A percentile compares a stretch with the other conserved stretches of the same genome.
These are phyloP conservation scores for Microchrysa polita DNA, from an alignment of 2,888 invertebrate genomes.

Conservation along the genomic window DNA sequence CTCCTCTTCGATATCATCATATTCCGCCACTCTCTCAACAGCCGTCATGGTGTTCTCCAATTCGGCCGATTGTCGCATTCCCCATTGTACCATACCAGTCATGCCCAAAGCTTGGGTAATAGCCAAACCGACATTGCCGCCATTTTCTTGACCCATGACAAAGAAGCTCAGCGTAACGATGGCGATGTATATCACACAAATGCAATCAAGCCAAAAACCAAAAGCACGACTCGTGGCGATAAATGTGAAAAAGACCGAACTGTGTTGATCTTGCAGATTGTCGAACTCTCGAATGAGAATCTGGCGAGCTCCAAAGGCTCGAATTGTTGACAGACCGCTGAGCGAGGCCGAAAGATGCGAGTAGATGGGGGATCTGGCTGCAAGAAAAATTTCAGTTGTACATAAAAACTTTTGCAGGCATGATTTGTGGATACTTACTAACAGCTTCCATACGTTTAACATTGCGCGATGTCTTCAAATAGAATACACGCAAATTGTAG, in stretches of 20 bases:
- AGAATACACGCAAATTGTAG: constrained; percentile 78
- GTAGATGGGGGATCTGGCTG: constrained; percentile 94
- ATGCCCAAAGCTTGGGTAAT: constrained; percentile 84
- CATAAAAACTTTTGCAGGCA: no score
- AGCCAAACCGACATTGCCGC: constrained; percentile 80
- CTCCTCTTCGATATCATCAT: constrained; percentile 66
- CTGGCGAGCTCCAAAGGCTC: constrained; percentile 85
- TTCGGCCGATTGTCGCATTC: constrained; percentile 92
- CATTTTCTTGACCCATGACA: constrained; percentile 71
- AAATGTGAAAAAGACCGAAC: constrained; percentile 92
- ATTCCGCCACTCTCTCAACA: constrained; percentile 83
- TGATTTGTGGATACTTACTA: constrained; percentile 70
- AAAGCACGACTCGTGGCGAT: constrained; percentile 91
- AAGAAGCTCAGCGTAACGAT: constrained; percentile 80
- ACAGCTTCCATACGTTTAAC: constrained; percentile 84
- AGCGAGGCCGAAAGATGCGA: constrained; percentile 89
- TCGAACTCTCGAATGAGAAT: constrained; percentile 83
- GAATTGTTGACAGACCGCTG: constrained; percentile 90
- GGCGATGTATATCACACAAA: constrained; percentile 87
- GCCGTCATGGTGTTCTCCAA: constrained; percentile 88
- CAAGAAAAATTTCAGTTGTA: constrained; percentile 43
- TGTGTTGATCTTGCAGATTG: constrained; percentile 84
- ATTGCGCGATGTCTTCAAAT: constrained; percentile 81
- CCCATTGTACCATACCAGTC: constrained; percentile 79
- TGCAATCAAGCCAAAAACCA: constrained; percentile 90